Evolutionary conservation across 2,888 invertebrate species (phyloP), one percentile per base, ranked within the genome.

Genomic region (Tromatobia lineatoria): DNA sequence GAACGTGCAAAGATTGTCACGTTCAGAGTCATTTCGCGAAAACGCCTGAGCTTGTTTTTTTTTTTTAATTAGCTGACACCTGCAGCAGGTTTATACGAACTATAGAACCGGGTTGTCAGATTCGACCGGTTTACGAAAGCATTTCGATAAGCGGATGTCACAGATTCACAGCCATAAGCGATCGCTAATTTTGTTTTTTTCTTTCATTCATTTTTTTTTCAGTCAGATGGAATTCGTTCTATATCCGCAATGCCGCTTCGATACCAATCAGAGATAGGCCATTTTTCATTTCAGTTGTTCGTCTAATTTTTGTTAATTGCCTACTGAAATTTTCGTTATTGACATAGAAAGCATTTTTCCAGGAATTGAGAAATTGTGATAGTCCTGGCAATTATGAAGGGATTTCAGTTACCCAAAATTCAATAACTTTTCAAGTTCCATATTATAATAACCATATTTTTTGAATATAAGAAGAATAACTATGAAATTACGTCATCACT

Each of bases 101-200:
- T 29, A 61, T 50, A 66, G 61, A 61, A 66, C 13, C 59, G 38
- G 20, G 69, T 42, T 61, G 67, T 73, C 57, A 42, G 59, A 71
- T 67, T n/a, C 61, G 69, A 52, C 74, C 61, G 75, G 74, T 75
- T 20, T 67, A 57, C 76, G 67, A 82, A 73, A 82, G 50, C 29
- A 59, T 73, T 73, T 74, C 74, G 75, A 79, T 66, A 79, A 83
- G 74, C 83, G 69, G 78, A 70, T 83, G 69, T 79, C 69, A 78
- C 67, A 80, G 80, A 83, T 71, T 83, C 83, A 80, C 83, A 83
- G 83, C 80, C 83, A 80, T 80, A 77, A 80, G 73, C 78, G 82
- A 74, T 82, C 77, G 73, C 83, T 59, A 78, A 77, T 78, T 45
- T 76, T 83, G 45, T 38, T 25, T 83, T 61, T 67, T 64, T 59